These are phyloP conservation scores for Melanostoma scalare DNA, from an alignment of 2,888 invertebrate species.

Conservation along the genomic window DNA sequence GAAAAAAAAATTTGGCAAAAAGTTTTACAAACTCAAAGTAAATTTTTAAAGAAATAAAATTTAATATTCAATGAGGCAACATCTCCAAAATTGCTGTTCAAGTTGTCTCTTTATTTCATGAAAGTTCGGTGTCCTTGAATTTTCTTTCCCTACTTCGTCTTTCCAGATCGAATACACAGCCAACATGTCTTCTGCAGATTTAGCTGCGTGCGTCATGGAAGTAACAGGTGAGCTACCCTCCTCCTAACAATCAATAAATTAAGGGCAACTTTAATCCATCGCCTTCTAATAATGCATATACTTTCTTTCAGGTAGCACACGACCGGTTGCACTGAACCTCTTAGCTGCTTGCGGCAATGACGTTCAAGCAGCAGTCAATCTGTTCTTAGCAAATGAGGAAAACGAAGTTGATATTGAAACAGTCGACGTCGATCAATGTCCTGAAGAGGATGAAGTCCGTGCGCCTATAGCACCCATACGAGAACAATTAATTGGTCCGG, in stretches of 20 bases:
- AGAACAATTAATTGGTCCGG: slow-evolving; percentile 80
- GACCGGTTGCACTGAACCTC: slow-evolving; percentile 72
- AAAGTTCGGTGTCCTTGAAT: too few species aligned
- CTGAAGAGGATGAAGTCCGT: slow-evolving; percentile 78
- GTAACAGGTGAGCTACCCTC: slow-evolving; percentile 76
- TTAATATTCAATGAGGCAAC: too few species aligned
- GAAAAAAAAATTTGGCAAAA: too few species aligned
- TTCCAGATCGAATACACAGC: slow-evolving; percentile 17
- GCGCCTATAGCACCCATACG: slow-evolving; percentile 81
- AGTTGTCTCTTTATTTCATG: too few species aligned
- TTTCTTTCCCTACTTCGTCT: not conserved
- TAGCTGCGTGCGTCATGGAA: slow-evolving; percentile 79
- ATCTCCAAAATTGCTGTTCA: too few species aligned
- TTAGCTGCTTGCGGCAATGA: slow-evolving; percentile 79
- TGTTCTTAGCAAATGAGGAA: slow-evolving; percentile 76
- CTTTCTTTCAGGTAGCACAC: slow-evolving; percentile 45
- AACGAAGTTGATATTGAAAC: slow-evolving; percentile 55
- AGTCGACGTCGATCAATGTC: slow-evolving; percentile 19
- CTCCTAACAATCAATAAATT: not conserved
- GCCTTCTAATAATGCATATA: not conserved
- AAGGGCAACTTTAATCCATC: not conserved
- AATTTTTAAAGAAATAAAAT: too few species aligned
- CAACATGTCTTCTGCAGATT: slow-evolving; percentile 71
- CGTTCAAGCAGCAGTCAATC: slow-evolving; percentile 79
- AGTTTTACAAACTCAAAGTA: too few species aligned